A percentile compares a stretch with the other conserved stretches of the same genome.
These are phyloP conservation scores for Acanthornis magna DNA, from an alignment of 2,797 vertebrate genomes.

Conservation along the genomic window DNA sequence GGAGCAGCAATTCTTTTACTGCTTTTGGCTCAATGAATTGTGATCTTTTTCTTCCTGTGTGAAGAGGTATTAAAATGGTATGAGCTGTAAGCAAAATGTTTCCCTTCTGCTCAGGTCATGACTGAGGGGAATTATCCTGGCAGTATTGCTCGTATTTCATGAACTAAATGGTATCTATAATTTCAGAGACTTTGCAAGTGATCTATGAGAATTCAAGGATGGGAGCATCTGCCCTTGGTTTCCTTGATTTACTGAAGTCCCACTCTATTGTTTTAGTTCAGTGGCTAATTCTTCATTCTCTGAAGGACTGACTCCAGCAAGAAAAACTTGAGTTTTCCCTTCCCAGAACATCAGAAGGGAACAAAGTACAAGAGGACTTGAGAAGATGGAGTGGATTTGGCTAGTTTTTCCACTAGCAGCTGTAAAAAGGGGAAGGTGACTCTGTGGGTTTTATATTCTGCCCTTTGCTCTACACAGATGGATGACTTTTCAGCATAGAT, in stretches of 20 bases:
- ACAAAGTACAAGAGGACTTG: neutral
- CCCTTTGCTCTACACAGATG: neutral
- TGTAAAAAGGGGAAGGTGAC: neutral
- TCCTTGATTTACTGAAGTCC: neutral
- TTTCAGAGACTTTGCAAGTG: neutral
- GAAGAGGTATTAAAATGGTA: neutral
- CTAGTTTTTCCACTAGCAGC: neutral
- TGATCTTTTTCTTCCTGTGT: neutral
- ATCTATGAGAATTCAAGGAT: neutral
- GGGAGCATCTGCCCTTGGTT: neutral
- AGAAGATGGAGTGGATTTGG: neutral
- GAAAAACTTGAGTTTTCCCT: neutral
- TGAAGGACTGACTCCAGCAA: neutral
- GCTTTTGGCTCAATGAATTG: neutral
- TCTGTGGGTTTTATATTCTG: neutral
- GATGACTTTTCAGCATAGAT: neutral
- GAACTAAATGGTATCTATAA: neutral
- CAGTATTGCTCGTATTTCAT: neutral
- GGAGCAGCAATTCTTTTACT: neutral
- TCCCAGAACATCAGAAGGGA: neutral
- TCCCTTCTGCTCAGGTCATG: neutral
- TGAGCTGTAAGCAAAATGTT: neutral
- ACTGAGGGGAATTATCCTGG: neutral
- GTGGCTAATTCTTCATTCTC: neutral
- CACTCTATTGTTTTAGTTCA: neutral